Percentiles rank a stretch among this genome's conserved stretches.
Conservation (phyloP, 1,140 invertebrate species). For the Ips nitidus region DNA sequence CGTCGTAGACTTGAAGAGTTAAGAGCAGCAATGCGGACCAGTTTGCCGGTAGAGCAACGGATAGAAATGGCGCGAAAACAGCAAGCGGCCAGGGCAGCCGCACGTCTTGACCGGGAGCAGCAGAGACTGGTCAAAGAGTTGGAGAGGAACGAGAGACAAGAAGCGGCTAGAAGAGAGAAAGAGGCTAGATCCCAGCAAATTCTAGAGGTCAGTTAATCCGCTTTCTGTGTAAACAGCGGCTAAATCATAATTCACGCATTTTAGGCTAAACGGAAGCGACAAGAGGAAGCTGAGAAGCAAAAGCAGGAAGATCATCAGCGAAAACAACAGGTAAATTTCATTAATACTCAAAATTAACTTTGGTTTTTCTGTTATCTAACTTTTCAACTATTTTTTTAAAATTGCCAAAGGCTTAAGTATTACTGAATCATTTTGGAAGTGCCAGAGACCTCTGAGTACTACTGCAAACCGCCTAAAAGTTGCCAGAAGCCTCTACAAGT, state of each 20-base stretch:
- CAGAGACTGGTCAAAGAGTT: constrained; percentile 55
- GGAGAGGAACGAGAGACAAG: constrained; percentile 76
- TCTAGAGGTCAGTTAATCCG: constrained; percentile 59
- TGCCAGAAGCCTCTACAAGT: too few species aligned
- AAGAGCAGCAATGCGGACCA: constrained; percentile 54
- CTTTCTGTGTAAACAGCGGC: neutral
- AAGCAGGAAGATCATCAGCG: constrained; percentile 81
- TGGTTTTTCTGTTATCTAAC: too few species aligned
- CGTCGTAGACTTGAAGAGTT: constrained; percentile 61
- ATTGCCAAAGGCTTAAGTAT: constrained; percentile 27
- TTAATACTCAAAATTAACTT: too few species aligned
- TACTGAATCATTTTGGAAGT: neutral
- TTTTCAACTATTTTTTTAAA: neutral
- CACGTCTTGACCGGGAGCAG: constrained; percentile 62
- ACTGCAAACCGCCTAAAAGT: too few species aligned
- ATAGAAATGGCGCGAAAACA: constrained; percentile 66
- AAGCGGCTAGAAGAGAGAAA: constrained; percentile 72
- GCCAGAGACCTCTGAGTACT: too few species aligned
- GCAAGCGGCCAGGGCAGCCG: constrained; percentile 64
- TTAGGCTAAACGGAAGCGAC: constrained; percentile 80
- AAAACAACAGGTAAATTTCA: constrained; percentile 73
- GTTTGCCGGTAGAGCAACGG: constrained; percentile 66
- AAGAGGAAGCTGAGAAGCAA: constrained; percentile 82
- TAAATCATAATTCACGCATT: constrained; percentile 41
- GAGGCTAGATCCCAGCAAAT: constrained; percentile 74